phyloP scores from a whole-genome alignment of 2,113 vertebrate species.

The Syrrhaptes paradoxus region DNA sequence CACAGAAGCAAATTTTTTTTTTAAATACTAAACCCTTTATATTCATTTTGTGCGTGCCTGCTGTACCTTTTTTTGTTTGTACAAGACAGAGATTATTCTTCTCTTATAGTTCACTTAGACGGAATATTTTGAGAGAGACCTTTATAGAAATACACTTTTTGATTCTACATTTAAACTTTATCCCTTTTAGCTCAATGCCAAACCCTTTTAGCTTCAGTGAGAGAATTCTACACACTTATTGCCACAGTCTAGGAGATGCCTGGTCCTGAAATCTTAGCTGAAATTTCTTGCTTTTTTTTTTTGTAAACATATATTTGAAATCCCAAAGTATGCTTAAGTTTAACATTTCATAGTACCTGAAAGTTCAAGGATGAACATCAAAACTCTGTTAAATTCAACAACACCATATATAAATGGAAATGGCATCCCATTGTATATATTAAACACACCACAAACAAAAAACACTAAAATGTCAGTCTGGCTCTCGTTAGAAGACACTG shows the following conservation, averaged over 20 bases:
- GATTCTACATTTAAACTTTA: slow-evolving; percentile 8
- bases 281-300: background rate
- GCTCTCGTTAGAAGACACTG: background rate
- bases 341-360: background rate
- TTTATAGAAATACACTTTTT: background rate
- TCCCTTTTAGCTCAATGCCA: background rate
- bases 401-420: background rate
- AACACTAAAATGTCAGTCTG: background rate
- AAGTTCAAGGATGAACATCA: background rate
- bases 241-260: background rate
- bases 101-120: background rate
- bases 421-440: background rate
- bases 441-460: background rate
- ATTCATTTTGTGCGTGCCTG: background rate
- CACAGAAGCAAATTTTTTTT: background rate
- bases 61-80: background rate
- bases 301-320: background rate
- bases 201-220: background rate
- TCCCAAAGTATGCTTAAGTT: background rate
- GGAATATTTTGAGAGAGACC: background rate
- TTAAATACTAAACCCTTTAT: background rate
- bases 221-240: background rate
- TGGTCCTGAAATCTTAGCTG: background rate
- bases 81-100: background rate
- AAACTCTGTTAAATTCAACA: background rate